Conservation (phyloP, 1,140 invertebrate species). For the Drosophila burlai region DNA sequence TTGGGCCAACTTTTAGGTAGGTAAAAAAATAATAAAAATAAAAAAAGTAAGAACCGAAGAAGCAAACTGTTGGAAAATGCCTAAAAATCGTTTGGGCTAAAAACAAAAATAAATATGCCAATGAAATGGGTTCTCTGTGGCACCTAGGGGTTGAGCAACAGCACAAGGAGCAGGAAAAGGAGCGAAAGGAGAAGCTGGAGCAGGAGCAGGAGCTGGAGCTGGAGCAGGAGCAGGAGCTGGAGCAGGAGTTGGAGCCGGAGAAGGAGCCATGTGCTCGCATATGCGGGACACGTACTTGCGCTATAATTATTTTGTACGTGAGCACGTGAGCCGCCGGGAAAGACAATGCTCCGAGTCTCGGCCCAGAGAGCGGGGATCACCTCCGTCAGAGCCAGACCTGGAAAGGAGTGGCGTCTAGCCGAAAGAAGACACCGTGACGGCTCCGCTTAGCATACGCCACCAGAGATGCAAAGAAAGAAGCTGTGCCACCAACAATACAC, state of each 20-base stretch:
- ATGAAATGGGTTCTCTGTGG: conserved; percentile 46
- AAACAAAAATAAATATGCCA: conserved; percentile 71
- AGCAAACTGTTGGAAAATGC: conserved; percentile 43
- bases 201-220: not conserved
- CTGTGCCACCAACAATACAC: not conserved
- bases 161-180: not conserved
- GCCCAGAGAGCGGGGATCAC: not conserved
- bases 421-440: conserved; percentile 25
- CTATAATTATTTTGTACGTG: conserved; percentile 83
- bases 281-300: conserved; percentile 78
- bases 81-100: conserved; percentile 63
- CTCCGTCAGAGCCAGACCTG: not conserved
- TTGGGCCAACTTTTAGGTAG: conserved; percentile 50
- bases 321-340: conserved; percentile 52
- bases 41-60: not conserved
- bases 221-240: not conserved
- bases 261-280: conserved; percentile 48
- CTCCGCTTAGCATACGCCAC: conserved; percentile 4
- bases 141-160: not conserved
- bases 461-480: not conserved
- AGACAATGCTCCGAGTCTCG: conserved; percentile 16
- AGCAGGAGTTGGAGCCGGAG: conserved; percentile 12
- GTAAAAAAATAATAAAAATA: conserved; percentile 2
- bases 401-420: conserved; percentile 21
- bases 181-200: not conserved